Conservation (phyloP, 2,113 vertebrate genomes). For the Panurus biarmicus region DNA sequence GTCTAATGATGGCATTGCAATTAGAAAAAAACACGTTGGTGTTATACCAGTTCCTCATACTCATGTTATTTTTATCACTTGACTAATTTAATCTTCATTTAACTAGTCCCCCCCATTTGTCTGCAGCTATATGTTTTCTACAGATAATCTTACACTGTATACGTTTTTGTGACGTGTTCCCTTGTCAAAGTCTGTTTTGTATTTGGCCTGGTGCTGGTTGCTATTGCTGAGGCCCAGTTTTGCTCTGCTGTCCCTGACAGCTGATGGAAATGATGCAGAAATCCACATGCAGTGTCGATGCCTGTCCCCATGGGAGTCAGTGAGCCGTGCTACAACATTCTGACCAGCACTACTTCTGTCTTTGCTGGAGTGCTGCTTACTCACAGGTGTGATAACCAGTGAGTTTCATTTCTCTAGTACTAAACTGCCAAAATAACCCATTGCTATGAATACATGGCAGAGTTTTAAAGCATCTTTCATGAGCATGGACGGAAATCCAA, state of each 20-base stretch:
- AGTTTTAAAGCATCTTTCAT: background rate
- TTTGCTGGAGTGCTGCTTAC: background rate
- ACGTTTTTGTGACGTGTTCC: background rate
- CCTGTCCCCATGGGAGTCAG: rapidly evolving
- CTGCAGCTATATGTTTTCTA: background rate
- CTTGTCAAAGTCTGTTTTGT: background rate
- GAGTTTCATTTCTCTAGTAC: background rate
- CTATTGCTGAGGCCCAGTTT: background rate
- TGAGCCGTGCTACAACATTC: rapidly evolving
- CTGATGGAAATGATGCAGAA: background rate
- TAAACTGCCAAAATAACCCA: background rate
- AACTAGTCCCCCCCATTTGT: background rate
- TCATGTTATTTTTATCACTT: background rate
- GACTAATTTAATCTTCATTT: background rate
- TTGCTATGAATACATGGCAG: background rate
- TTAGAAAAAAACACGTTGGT: background rate
- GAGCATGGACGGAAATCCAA: background rate
- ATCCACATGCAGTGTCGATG: background rate
- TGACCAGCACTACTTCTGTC: background rate
- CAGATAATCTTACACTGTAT: background rate
- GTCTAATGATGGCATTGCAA: background rate
- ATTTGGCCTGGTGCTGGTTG: background rate
- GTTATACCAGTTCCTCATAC: background rate
- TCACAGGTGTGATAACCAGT: background rate
- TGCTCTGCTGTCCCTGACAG: background rate